These are phyloP conservation scores for Orgyia antiqua DNA, from an alignment of 2,888 invertebrate genomes.

Conservation along the genomic window DNA sequence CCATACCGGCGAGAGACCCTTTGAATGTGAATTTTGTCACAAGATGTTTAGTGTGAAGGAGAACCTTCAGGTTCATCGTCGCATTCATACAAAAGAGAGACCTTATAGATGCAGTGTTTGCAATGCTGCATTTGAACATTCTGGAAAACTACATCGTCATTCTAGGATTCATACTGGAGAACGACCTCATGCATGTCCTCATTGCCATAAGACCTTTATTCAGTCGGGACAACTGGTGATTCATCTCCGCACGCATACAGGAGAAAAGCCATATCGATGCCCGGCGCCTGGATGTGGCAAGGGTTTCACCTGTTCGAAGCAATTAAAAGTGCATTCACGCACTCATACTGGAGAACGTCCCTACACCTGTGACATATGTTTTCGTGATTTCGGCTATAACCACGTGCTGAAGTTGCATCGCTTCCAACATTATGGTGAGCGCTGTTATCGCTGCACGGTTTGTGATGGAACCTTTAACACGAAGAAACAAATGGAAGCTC, in stretches of 20 bases:
- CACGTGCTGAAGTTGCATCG: slow-evolving; percentile 93
- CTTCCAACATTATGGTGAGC: slow-evolving; percentile 94
- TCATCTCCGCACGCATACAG: slow-evolving; percentile 93
- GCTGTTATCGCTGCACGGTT: slow-evolving; percentile 94
- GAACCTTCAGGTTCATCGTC: slow-evolving; percentile 91
- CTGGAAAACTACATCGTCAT: slow-evolving; percentile 92
- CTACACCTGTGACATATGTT: slow-evolving; percentile 93
- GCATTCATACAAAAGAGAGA: slow-evolving; percentile 94
- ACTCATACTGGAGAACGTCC: slow-evolving; percentile 95
- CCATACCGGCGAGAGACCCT: slow-evolving; percentile 94
- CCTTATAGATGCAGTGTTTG: slow-evolving; percentile 94
- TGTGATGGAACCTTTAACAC: slow-evolving; percentile 94
- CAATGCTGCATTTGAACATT: slow-evolving; percentile 92
- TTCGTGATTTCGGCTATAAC: slow-evolving; percentile 94
- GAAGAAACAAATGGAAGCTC: slow-evolving; percentile 93
- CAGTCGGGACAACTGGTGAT: slow-evolving; percentile 94
- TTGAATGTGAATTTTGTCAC: slow-evolving; percentile 94
- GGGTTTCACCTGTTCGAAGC: slow-evolving; percentile 94
- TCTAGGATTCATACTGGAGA: slow-evolving; percentile 95
- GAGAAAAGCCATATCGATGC: slow-evolving; percentile 90
- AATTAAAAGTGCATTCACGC: slow-evolving; percentile 92
- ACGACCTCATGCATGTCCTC: slow-evolving; percentile 91
- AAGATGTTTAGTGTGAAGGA: slow-evolving; percentile 96
- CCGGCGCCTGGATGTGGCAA: slow-evolving; percentile 91
- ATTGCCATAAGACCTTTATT: slow-evolving; percentile 93